phyloP scores from a whole-genome alignment of 1,140 invertebrate species.

The Trichoplusia ni region DNA sequence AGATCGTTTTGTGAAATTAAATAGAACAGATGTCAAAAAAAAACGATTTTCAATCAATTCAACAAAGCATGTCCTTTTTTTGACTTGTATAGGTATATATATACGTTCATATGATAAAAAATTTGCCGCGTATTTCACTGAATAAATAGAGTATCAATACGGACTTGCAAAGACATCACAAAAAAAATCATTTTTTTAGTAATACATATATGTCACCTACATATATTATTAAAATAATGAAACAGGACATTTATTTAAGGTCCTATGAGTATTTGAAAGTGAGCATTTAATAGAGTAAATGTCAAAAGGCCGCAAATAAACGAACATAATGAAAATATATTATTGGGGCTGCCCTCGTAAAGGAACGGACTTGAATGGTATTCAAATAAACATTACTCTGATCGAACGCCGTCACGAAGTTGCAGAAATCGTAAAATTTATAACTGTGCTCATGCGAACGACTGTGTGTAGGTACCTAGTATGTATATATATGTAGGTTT shows the following conservation, averaged over 20 bases:
- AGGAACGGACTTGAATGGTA: conserved; percentile 59
- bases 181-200: no score
- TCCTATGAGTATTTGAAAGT: conserved; percentile 54
- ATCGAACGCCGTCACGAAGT: conserved; percentile 57
- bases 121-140: no score
- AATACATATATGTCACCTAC: no score
- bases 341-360: conserved; percentile 59
- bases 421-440: conserved; percentile 69
- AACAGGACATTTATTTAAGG: conserved; percentile 48
- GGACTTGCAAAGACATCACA: conserved; percentile 24
- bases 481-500: not conserved
- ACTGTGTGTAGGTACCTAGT: conserved; percentile 1
- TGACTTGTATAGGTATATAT: no score
- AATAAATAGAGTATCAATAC: conserved; percentile 12
- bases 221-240: conserved; percentile 64
- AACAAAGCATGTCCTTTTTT: no score
- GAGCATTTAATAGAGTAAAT: conserved; percentile 68
- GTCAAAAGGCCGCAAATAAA: conserved; percentile 66
- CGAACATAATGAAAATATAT: conserved; percentile 74
- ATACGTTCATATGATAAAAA: no score
- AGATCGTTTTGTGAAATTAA: no score
- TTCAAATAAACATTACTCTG: conserved; percentile 68
- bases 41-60: no score
- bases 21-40: no score
- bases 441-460: conserved; percentile 50